Base-by-base conservation (phyloP, 2,797 vertebrate species). In the Micrastur ruficollis region DNA sequence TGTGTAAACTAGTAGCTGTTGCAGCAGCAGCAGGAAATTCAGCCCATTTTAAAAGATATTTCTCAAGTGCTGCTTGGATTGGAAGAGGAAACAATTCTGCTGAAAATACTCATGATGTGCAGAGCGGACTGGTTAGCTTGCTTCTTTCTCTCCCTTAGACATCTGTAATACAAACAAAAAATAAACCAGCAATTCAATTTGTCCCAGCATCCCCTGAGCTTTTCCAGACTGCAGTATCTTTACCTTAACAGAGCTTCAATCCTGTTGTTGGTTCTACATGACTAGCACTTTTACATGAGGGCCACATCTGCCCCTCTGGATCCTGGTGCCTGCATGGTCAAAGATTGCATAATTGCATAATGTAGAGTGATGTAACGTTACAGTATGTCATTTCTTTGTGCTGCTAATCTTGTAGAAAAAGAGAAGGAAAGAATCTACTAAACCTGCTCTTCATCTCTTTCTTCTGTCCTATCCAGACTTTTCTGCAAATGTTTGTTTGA, bases 271-370 rank as follows among this genome's bases (percentile, higher is more conserved):
- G 23, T 29, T 89, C 49, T 44, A 27, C 12, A 2, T 16, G 21
- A 20, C 40, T 31, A 29, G 8, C 32, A 11, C 14, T 76, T 49
- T 38, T 14, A 18, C 59, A 10, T 0, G 8, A 29, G 38, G 38
- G 12, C 38, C 15, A 4, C 0, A 0, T 59, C 55, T 66, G 16
- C 26, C 5, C 26, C 6, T 53, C 23, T 66, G 52, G 10, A 14
- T 73, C 32, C 26, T 14, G 6, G 22, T 80, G 38, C n/a, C 63
- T 66, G 44, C 22, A 1, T 25, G 61, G 42, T 20, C 63, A 56
- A 32, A 47, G 22, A 18, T 1, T 75, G 29, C 3, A 1, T 29
- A 19, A 29, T 5, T 46, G 16, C 20, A 6, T 42, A 17, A 5
- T 14, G 15, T 8, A 5, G 12, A 9, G 50, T 19, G 44, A 10